Percentiles rank a stretch among this genome's conserved stretches.
These are phyloP conservation scores for Asarcornis scutulata DNA, from an alignment of 2,113 vertebrate genomes.

Conservation along the genomic window DNA sequence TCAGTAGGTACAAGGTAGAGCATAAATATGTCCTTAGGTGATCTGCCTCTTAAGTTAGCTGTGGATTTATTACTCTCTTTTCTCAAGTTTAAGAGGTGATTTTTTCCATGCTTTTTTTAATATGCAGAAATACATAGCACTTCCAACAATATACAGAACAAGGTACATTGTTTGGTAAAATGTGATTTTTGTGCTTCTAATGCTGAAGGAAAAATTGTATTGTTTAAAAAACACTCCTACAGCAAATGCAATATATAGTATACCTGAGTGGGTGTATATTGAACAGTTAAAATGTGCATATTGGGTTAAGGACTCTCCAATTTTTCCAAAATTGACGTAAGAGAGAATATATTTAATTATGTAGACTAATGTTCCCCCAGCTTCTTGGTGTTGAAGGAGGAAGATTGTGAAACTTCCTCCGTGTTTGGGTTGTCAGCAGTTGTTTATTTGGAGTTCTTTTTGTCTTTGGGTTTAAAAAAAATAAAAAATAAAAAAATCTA, in stretches of 20 bases:
- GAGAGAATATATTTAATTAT: not conserved
- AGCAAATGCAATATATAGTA: accelerated
- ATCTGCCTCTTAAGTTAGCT: not conserved
- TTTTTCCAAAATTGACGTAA: not conserved
- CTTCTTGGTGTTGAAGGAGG: not conserved
- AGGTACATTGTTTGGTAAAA: not conserved
- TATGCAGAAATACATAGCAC: not conserved
- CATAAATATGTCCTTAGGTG: not conserved
- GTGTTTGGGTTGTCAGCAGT: not conserved
- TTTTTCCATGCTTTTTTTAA: not conserved
- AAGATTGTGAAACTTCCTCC: not conserved
- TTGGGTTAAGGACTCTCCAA: not conserved
- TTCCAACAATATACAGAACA: not conserved
- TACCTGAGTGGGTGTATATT: not conserved
- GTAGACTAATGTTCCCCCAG: not conserved
- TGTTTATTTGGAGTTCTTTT: not conserved
- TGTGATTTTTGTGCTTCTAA: not conserved
- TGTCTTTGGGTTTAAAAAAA: not conserved
- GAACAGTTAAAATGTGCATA: not conserved
- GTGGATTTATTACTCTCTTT: not conserved
- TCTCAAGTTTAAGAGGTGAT: not conserved
- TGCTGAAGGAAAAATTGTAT: not conserved
- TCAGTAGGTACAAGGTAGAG: not conserved
- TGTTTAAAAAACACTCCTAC: not conserved
- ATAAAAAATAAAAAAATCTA: not conserved